phyloP scores from a whole-genome alignment of 2,888 invertebrate genomes.

The Polydrusus tereticollis region DNA sequence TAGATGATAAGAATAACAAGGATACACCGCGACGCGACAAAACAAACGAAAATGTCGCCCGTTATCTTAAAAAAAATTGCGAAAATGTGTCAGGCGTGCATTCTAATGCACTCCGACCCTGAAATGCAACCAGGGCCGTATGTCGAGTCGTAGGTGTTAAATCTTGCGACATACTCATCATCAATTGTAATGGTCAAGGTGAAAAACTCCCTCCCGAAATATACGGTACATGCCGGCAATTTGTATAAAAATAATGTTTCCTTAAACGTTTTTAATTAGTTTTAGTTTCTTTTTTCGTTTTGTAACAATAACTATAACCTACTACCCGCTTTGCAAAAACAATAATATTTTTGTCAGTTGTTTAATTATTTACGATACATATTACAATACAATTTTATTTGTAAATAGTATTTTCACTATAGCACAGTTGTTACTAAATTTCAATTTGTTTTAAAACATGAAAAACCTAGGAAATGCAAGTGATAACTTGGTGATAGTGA shows the following conservation, averaged over 20 bases:
- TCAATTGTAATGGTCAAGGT: conserved; percentile 60
- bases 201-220: conserved; percentile 58
- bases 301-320: conserved; percentile 8
- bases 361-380: too few species aligned
- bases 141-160: conserved; percentile 21
- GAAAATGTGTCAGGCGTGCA: conserved; percentile 32
- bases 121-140: conserved; percentile 52
- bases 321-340: conserved; percentile 25
- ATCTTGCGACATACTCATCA: conserved; percentile 42
- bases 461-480: not conserved
- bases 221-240: conserved; percentile 40
- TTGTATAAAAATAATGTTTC: conserved; percentile 59
- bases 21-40: conserved; percentile 17
- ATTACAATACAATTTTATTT: too few species aligned
- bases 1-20: not conserved
- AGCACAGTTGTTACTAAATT: not conserved
- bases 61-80: conserved; percentile 23
- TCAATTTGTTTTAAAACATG: not conserved
- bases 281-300: conserved; percentile 28
- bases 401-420: too few species aligned
- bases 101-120: conserved; percentile 59
- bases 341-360: not conserved
- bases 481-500: conserved; percentile 2
- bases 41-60: not conserved
- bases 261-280: conserved; percentile 33